These are phyloP conservation scores for Theocolax elegans DNA, from an alignment of 1,140 invertebrate genomes.

Conservation along the genomic window DNA sequence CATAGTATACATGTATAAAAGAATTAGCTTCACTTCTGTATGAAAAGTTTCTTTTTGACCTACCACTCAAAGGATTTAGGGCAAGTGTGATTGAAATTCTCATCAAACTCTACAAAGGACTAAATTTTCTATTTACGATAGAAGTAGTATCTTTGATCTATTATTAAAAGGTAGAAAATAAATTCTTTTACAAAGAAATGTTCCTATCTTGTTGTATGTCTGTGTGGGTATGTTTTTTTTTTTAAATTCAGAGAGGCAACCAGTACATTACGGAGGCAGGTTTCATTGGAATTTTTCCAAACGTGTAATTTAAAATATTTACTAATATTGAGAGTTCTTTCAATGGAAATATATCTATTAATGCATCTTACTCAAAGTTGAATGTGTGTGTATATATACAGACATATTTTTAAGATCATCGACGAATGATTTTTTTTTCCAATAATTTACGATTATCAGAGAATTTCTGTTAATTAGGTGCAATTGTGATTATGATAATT, in stretches of 20 bases:
- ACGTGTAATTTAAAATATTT: not conserved
- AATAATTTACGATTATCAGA: too few species aligned
- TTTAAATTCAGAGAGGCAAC: not conserved
- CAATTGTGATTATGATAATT: too few species aligned
- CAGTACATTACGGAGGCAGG: not conserved
- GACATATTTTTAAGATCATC: too few species aligned
- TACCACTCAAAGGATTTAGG: constrained; percentile 32
- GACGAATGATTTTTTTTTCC: too few species aligned
- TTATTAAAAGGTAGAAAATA: constrained; percentile 27
- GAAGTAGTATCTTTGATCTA: constrained; percentile 27
- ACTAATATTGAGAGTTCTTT: not conserved
- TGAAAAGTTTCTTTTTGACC: constrained; percentile 36
- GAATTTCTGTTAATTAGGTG: too few species aligned
- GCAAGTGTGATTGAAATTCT: constrained; percentile 40
- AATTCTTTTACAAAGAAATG: constrained; percentile 7
- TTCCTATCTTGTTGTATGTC: too few species aligned
- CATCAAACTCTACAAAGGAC: constrained; percentile 30
- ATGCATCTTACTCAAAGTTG: not conserved
- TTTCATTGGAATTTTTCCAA: not conserved
- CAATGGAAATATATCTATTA: not conserved
- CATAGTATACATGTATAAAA: not conserved
- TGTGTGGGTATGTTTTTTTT: too few species aligned
- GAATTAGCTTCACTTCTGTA: constrained; percentile 26
- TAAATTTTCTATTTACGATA: constrained; percentile 34
- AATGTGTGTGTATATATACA: too few species aligned